Percentiles rank a stretch among this genome's conserved stretches.
These are phyloP conservation scores for Glareola pratincola DNA, from an alignment of 2,113 vertebrate species.

Conservation along the genomic window DNA sequence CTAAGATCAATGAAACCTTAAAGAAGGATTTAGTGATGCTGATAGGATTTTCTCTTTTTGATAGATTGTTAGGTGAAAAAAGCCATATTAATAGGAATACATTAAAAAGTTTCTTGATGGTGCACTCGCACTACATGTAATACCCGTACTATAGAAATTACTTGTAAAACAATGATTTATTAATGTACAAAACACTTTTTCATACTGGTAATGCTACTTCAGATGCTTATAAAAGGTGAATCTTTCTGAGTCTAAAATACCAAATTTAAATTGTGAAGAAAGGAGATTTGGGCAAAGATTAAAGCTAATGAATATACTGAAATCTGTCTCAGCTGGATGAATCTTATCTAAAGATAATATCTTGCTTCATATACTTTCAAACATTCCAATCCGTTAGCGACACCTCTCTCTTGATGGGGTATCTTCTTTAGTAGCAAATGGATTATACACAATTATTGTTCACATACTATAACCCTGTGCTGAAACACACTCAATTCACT, in stretches of 20 bases:
- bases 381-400: not conserved
- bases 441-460: not conserved
- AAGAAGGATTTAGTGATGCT: constrained; percentile 73
- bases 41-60: constrained; percentile 68
- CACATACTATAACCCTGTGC: not conserved
- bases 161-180: not conserved
- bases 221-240: not conserved
- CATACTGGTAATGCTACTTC: not conserved
- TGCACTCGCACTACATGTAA: not conserved
- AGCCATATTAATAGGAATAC: constrained; percentile 23
- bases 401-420: not conserved
- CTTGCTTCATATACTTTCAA: not conserved
- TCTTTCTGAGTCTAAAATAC: not conserved
- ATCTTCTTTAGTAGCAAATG: not conserved
- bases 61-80: constrained; percentile 46
- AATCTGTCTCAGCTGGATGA: not conserved
- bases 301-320: not conserved
- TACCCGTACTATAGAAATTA: not conserved
- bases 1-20: constrained; percentile 77
- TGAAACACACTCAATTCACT: not conserved
- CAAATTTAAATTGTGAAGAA: constrained; percentile 13
- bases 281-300: not conserved
- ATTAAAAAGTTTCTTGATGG: constrained; percentile 47
- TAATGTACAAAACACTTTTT: not conserved
- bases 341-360: not conserved